Percentiles rank a stretch among this genome's conserved stretches.
Evolutionary conservation across 2,888 invertebrate species (phyloP).

Genomic region (Tachina lurida): DNA sequence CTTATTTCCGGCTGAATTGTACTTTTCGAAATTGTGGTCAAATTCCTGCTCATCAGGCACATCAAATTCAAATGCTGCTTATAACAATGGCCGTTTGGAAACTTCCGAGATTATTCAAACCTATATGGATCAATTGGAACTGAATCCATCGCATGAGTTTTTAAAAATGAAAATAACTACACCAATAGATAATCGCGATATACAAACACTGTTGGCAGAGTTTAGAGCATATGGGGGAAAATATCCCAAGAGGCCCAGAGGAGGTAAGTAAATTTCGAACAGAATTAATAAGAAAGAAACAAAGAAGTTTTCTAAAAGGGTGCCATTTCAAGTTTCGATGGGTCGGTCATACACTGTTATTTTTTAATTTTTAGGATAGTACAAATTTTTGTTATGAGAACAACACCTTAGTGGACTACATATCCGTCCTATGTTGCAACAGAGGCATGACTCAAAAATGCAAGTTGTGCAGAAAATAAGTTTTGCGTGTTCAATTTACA

Average conservation of each 20-base stretch:
- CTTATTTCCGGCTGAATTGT: constrained; percentile 89
- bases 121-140: constrained; percentile 74
- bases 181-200: constrained; percentile 86
- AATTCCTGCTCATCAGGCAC: constrained; percentile 70
- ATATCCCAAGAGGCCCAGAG: constrained; percentile 81
- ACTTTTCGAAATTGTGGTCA: constrained; percentile 87
- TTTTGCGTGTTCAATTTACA: too few relatives aligned
- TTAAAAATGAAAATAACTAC: constrained; percentile 88
- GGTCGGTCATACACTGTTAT: too few relatives aligned
- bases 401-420: too few relatives aligned
- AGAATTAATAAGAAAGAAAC: too few relatives aligned
- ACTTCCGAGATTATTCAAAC: constrained; percentile 73
- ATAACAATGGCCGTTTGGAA: constrained; percentile 76
- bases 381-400: too few relatives aligned
- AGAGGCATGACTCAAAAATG: too few relatives aligned
- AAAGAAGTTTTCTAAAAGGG: too few relatives aligned
- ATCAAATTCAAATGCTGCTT: constrained; percentile 63
- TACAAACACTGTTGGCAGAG: constrained; percentile 90
- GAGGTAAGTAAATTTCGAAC: constrained; percentile 74
- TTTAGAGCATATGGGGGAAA: constrained; percentile 94
- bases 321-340: too few relatives aligned
- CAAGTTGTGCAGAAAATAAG: too few relatives aligned
- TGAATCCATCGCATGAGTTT: constrained; percentile 89
- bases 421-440: too few relatives aligned
- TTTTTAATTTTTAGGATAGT: too few relatives aligned